Evolutionary conservation across 1,140 invertebrate species (phyloP), one percentile per base, ranked within the genome.

Genomic region (Drosophila varians): DNA sequence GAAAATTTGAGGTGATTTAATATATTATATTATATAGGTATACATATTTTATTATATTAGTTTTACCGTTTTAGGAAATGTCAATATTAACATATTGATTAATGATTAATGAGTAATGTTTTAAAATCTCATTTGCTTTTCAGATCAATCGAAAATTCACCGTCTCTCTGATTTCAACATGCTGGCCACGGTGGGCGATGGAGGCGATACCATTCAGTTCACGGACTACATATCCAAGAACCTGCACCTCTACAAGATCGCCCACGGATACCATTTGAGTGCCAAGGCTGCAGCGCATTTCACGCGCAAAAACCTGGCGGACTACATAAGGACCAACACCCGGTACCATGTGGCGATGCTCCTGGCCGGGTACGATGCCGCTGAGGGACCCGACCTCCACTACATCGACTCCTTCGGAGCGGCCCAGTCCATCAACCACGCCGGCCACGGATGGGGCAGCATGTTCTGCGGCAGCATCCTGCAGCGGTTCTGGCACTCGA

Each of bases 211-310:
- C 1, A 95, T 95, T 11, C 98, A 99, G 91, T 99, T 99, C 93
- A 97, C 98, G n/a, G 98, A 99, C 89, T 99, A 97, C 90, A 99
- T 99, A 78, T 95, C 96, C 0, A 99, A 99, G 92, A 99, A 99
- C 92, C 95, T 99, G 86, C 97, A 99, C 72, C 92, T 99, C 1
- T 99, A 99, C 90, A 99, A 99, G 93, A 99, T 99, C 95, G 94
- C 97, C 72, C 98, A 99, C 92, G 98, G 97, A 1, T 99, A 99
- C 92, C 98, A 99, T 90, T 90, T 99, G 34, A 96, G 97, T 11
- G 97, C 98, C 1, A 93, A 94, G 73, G 96, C 97, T 12, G 97
- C 98, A 9, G 97, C 98, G 4, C 95, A 95, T 86, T 99, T 98
- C 86, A 98, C 98, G 6, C 94, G 98, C 45, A 94, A 95, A 82